Conservation (phyloP, 2,113 vertebrate species). For the Cygnus buccinator region DNA sequence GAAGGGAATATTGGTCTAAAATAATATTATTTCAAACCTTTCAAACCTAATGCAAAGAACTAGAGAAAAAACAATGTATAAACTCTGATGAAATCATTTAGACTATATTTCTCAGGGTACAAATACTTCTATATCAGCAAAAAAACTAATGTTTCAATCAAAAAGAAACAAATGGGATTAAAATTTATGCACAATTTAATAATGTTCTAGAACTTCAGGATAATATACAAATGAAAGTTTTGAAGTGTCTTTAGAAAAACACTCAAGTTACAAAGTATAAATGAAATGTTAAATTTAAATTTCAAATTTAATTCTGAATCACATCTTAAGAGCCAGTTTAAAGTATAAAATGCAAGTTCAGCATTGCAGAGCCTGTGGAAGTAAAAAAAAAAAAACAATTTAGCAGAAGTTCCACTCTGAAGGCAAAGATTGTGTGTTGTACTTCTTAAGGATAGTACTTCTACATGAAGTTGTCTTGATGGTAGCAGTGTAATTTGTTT, state of each 20-base stretch:
- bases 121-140: not conserved
- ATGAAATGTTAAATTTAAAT: not conserved
- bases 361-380: not conserved
- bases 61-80: not conserved
- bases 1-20: not conserved
- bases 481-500: not conserved
- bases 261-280: constrained; percentile 17
- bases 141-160: not conserved
- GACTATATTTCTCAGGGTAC: not conserved
- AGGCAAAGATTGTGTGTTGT: not conserved
- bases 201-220: not conserved
- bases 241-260: constrained; percentile 16
- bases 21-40: not conserved
- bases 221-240: constrained; percentile 9
- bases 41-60: not conserved
- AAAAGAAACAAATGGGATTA: not conserved
- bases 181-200: not conserved
- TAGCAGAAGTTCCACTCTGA: not conserved
- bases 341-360: not conserved
- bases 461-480: not conserved
- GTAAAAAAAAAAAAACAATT: not conserved
- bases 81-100: not conserved
- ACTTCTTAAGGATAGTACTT: not conserved
- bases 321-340: not conserved
- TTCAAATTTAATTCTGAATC: not conserved